phyloP scores from a whole-genome alignment of 2,888 invertebrate species.

The Sarcophaga caerulescens region DNA sequence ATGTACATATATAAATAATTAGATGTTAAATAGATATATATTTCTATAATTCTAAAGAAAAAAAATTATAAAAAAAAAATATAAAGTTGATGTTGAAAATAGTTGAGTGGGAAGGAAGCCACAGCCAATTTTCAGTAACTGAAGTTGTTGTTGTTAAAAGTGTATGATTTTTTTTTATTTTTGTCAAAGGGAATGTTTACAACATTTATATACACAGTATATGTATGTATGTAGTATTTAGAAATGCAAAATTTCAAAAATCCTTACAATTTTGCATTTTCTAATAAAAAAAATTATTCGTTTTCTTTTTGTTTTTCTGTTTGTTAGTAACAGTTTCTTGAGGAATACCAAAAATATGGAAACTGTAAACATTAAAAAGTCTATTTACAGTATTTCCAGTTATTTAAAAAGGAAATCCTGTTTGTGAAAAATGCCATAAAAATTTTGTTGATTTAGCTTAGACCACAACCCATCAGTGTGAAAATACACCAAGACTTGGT shows the following conservation, averaged over 20 bases:
- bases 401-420: conserved; percentile 24
- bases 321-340: neutral
- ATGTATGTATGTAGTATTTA: neutral
- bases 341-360: conserved; percentile 11
- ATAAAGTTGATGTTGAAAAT: conserved; percentile 46
- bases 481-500: neutral
- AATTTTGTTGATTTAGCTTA: conserved; percentile 67
- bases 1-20: neutral
- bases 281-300: conserved; percentile 21
- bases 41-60: neutral
- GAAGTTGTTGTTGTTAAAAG: conserved; percentile 29
- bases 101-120: conserved; percentile 44
- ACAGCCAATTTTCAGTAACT: conserved; percentile 61
- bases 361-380: conserved; percentile 35
- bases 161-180: conserved; percentile 24
- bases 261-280: conserved; percentile 36
- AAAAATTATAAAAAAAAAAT: neutral
- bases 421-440: conserved; percentile 49
- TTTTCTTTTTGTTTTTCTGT: too few species aligned
- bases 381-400: conserved; percentile 4
- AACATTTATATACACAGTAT: conserved; percentile 6
- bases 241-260: conserved; percentile 67
- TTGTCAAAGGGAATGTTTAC: conserved; percentile 2
- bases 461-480: conserved; percentile 42
- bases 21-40: neutral